Evolutionary conservation across 1,140 invertebrate genomes (phyloP), one percentile per base, ranked within the genome.

Genomic region (Danaus melanippus): DNA sequence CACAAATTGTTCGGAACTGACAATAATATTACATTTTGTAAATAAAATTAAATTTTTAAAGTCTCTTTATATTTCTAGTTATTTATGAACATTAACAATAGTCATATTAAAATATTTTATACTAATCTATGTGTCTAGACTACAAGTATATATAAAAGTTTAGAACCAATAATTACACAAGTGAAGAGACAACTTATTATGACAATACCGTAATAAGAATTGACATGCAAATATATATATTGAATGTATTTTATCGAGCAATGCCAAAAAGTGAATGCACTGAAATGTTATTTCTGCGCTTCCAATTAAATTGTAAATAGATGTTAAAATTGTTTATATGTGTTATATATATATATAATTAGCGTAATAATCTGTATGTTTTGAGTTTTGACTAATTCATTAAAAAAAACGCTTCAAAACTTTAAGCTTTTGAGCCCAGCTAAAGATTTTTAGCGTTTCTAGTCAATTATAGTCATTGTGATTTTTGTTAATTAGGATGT

Each of bases 401-500:
- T 60, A 48, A 51, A 52, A 53, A 64, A 55, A 66, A 84, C 74
- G 78, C 81, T 79, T 71, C 67, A 81, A 84, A 84, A 66, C 77
- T 84, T 79, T 84, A 51, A 78, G 73, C 76, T 56, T 32, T 21
- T 62, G 83, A 86, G 83, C 83, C 83, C 83, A 67, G 83, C 80
- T 80, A 79, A 84, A 83, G 79, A 67, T 86, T 86, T 84, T 77
- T 51, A 83, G 83, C 77, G 83, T 84, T 70, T 46, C 12, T 67
- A 64, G 82, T 86, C 82, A 86, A 86, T 85, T 85, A 80, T 53
- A 62, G 7, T 54, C 11, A 21, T 50, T 21, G 53, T 45, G 53
- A 53, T 17, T 53, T 45, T 39, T 45, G 9, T 48, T 48, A 10
- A 32, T 32, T n/a, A 47, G 12, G 10, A 21, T 32, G 21, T 32